These are phyloP conservation scores for Antennarius maculatus DNA, from an alignment of 2,797 vertebrate species.

Conservation along the genomic window DNA sequence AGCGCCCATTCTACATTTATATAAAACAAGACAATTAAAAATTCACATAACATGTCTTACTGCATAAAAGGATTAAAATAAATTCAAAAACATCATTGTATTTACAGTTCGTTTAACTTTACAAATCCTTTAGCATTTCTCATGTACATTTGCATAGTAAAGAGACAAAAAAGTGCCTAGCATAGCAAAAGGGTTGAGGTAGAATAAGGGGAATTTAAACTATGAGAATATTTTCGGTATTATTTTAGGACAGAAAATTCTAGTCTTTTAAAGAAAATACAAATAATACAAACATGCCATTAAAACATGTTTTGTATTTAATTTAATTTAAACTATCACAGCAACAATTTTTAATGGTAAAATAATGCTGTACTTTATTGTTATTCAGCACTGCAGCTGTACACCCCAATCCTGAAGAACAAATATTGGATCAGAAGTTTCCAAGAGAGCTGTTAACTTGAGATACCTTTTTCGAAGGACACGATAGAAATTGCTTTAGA, in stretches of 20 bases:
- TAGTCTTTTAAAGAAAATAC: neutral
- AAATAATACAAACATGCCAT: no score
- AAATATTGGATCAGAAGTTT: neutral
- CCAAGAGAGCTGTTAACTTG: neutral
- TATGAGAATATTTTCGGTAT: conserved; percentile 16
- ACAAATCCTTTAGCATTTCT: conserved; percentile 66
- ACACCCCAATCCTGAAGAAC: conserved; percentile 5
- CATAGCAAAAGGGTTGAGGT: conserved; percentile 80
- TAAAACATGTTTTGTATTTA: neutral
- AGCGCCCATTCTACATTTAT: conserved; percentile 52
- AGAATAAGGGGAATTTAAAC: conserved; percentile 68
- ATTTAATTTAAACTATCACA: neutral
- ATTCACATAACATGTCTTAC: conserved; percentile 61
- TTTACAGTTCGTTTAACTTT: conserved; percentile 79
- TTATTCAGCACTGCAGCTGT: neutral
- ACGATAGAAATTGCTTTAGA: neutral
- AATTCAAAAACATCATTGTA: conserved; percentile 62
- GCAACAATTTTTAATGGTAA: conserved; percentile 8
- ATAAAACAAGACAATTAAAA: conserved; percentile 61
- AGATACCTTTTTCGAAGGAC: conserved; percentile 5
- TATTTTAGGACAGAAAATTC: conserved; percentile 14
- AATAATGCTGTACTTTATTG: neutral
- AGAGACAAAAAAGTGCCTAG: conserved; percentile 52
- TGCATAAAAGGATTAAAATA: conserved; percentile 33
- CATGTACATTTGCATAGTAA: conserved; percentile 43